Conservation (phyloP, 2,797 vertebrate species). For the Poeciliopsis infans region DNA sequence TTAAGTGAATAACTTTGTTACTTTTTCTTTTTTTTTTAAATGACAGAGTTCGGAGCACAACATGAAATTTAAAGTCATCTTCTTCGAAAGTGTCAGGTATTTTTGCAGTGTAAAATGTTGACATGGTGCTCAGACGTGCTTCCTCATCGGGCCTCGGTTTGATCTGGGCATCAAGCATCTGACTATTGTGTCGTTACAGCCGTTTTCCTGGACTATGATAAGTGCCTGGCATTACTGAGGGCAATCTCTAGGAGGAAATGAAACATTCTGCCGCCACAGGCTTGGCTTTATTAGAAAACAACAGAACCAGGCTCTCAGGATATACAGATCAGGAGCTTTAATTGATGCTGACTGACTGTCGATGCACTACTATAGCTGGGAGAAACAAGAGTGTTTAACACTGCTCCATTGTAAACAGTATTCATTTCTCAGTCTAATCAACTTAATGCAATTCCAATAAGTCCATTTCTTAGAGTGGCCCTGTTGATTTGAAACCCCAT, state of each 20-base stretch:
- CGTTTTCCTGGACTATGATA: conserved; percentile 72
- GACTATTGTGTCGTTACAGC: conserved; percentile 66
- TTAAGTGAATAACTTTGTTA: background rate
- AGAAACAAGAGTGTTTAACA: conserved; percentile 75
- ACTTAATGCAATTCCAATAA: conserved; percentile 79
- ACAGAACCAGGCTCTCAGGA: conserved; percentile 72
- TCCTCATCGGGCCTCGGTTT: conserved; percentile 63
- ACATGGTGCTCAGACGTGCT: conserved; percentile 46
- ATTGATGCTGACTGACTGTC: conserved; percentile 79
- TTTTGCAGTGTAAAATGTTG: conserved; percentile 41
- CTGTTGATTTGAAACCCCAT: conserved; percentile 76
- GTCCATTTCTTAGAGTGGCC: conserved; percentile 78
- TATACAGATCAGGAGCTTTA: conserved; percentile 77
- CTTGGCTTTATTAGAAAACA: conserved; percentile 78
- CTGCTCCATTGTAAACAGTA: conserved; percentile 71
- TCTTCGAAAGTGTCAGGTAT: conserved; percentile 25
- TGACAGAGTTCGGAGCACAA: background rate
- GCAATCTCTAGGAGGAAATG: conserved; percentile 81
- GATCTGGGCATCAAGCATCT: conserved; percentile 74
- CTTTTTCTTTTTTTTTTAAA: background rate
- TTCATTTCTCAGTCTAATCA: conserved; percentile 78
- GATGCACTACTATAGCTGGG: conserved; percentile 64
- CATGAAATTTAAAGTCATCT: conserved; percentile 18
- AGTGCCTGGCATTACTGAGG: conserved; percentile 73
- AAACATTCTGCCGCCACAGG: conserved; percentile 78